Evolutionary conservation across 1,140 invertebrate species (phyloP).

Genomic region (Sitodiplosis mosellana): DNA sequence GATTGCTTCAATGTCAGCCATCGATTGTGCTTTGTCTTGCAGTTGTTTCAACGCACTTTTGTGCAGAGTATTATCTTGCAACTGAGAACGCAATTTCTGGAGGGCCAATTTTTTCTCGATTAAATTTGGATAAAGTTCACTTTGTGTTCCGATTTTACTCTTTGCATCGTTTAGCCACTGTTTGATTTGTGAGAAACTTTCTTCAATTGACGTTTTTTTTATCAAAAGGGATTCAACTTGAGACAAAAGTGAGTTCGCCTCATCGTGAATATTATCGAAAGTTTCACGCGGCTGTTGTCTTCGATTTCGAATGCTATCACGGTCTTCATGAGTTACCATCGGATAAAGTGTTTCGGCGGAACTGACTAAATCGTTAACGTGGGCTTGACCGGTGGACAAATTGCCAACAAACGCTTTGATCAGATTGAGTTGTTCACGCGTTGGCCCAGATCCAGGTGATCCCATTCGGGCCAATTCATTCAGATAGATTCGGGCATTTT

Average conservation of each 20-base stretch:
- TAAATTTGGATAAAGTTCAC: constrained; percentile 51
- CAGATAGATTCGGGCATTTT: constrained; percentile 39
- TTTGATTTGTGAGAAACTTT: constrained; percentile 64
- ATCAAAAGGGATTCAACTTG: constrained; percentile 69
- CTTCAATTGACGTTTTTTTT: constrained; percentile 76
- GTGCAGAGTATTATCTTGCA: constrained; percentile 67
- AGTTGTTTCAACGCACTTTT: constrained; percentile 59
- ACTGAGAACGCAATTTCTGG: constrained; percentile 50
- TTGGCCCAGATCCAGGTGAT: constrained; percentile 21
- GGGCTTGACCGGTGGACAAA: constrained; percentile 55
- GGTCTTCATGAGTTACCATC: constrained; percentile 65
- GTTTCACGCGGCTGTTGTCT: constrained; percentile 59
- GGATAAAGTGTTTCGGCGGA: constrained; percentile 74
- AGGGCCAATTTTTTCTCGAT: constrained; percentile 72
- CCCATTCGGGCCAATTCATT: constrained; percentile 23
- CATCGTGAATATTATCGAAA: constrained; percentile 69
- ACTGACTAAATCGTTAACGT: constrained; percentile 65
- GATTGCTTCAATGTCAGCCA: constrained; percentile 56
- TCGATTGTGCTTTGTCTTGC: constrained; percentile 48
- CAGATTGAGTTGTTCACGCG: constrained; percentile 19
- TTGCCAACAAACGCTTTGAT: constrained; percentile 39
- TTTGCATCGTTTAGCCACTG: constrained; percentile 61
- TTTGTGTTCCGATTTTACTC: constrained; percentile 43
- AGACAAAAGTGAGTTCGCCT: constrained; percentile 67
- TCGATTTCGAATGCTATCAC: constrained; percentile 67